Base-by-base conservation (phyloP, 2,797 vertebrate species). In the Urocyon cinereoargenteus region DNA sequence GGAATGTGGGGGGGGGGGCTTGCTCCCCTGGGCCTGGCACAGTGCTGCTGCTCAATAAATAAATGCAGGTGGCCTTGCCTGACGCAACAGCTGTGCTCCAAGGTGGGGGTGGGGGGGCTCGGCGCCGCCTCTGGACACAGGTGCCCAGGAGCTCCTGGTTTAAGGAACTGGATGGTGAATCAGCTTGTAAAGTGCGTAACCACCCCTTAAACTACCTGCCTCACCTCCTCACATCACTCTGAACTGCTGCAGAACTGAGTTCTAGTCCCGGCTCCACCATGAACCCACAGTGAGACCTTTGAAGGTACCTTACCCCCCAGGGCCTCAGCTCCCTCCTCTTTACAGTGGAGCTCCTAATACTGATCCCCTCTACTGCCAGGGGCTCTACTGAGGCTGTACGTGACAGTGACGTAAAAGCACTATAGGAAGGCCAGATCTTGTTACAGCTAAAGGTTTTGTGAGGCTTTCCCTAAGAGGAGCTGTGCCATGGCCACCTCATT, bases 31-130 rank as follows among this genome's bases (percentile, higher is more conserved):
- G 94, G 92, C 73, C 87, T 73, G 86, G 90, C 94, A 93, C 90
- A 72, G 83, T 0, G 13, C 96, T 96, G 97, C 86, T 94, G 96
- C 97, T 98, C 97, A 98, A 98, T 97, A 97, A 98, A 98, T 97
- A 98, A 98, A 98, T 5, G 79, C 97, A 98, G 97, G 95, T 97
- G 96, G 81, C 95, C 93, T 97, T 73, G 97, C 98, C 92, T 94
- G 86, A 70, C 22, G 96, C 97, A 98, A 73, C 97, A 98, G 97
- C 95, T 94, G 91, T 97, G 96, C 90, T 91, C 95, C 45, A 9
- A 22, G 16, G 28, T 13, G 64, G 64, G 82, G 21, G 40, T 45
- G 40, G 11, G 13, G 34, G 75, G 66, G 66, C 18, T 81, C 68
- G 2, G 70, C 5, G 82, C 70, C 31, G 36, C 14, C n/a, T 79